Conservation (phyloP, 2,113 vertebrate species). For the Salvelinus alpinus region DNA sequence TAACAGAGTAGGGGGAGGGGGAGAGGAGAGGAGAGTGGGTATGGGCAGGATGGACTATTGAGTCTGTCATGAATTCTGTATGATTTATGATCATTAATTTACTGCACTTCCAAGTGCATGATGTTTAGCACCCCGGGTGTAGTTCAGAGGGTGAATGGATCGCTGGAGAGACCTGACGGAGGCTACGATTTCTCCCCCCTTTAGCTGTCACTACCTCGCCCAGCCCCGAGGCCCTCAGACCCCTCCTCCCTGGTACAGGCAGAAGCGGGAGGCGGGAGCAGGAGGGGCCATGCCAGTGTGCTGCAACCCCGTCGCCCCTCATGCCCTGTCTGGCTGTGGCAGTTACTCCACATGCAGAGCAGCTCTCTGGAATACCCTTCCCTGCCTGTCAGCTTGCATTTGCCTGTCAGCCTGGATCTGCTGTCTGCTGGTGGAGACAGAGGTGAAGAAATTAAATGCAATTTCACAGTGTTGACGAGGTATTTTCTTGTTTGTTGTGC, state of each 20-base stretch:
- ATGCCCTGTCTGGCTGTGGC: not conserved
- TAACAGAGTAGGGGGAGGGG: slow-evolving; percentile 35
- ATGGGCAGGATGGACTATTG: slow-evolving; percentile 17
- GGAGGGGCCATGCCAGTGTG: not conserved
- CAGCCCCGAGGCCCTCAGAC: not conserved
- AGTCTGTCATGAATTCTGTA: slow-evolving; percentile 43
- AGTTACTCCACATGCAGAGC: slow-evolving; percentile 1
- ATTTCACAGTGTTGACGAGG: slow-evolving; percentile 42
- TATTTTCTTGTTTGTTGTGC: slow-evolving; percentile 26
- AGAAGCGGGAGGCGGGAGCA: not conserved
- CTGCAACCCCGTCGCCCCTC: not conserved
- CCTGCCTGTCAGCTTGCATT: slow-evolving; percentile 6
- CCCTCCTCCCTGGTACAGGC: not conserved
- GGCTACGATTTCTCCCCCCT: not conserved
- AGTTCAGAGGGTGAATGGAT: not conserved
- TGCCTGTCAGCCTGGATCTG: not conserved
- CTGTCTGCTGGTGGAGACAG: slow-evolving; percentile 8
- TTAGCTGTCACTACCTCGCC: slow-evolving; percentile 1
- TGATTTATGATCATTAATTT: slow-evolving; percentile 63
- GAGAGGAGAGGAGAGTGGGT: not conserved
- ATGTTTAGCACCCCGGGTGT: slow-evolving; percentile 13
- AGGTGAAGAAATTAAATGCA: slow-evolving; percentile 41
- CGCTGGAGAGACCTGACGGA: not conserved
- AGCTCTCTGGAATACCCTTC: not conserved
- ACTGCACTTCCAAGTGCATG: slow-evolving; percentile 26